phyloP scores from a whole-genome alignment of 2,113 vertebrate species.

The Chlorodrepanis virens region DNA sequence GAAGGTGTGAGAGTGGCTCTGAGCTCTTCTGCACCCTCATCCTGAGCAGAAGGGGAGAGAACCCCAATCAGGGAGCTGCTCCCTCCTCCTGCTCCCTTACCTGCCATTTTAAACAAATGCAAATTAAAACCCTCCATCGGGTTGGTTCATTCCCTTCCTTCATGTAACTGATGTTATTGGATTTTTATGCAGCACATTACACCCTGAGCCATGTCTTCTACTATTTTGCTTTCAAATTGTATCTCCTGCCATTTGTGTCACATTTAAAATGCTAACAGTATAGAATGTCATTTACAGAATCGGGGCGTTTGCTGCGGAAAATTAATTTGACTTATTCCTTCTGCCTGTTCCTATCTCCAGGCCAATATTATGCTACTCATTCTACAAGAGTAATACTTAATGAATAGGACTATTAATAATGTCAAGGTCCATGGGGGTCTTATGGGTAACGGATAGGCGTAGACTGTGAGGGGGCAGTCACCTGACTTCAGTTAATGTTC shows the following conservation, averaged over 20 bases:
- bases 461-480: slow-evolving; percentile 84
- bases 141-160: slow-evolving; percentile 58
- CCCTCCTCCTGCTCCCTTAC: slow-evolving; percentile 47
- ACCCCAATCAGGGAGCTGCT: neutral
- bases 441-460: slow-evolving; percentile 86
- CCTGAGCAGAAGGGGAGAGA: neutral
- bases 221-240: slow-evolving; percentile 94
- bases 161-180: slow-evolving; percentile 74
- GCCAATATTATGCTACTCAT: slow-evolving; percentile 96
- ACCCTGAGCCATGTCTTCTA: slow-evolving; percentile 80
- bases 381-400: slow-evolving; percentile 98
- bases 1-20: neutral
- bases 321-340: slow-evolving; percentile 93
- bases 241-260: slow-evolving; percentile 91
- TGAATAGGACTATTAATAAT: slow-evolving; percentile 96
- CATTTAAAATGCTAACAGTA: slow-evolving; percentile 95
- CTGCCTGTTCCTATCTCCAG: slow-evolving; percentile 91
- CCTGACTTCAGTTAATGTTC: slow-evolving; percentile 92
- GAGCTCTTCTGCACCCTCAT: neutral
- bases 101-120: slow-evolving; percentile 75
- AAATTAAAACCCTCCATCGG: slow-evolving; percentile 64
- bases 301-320: slow-evolving; percentile 90
- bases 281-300: slow-evolving; percentile 93
- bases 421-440: slow-evolving; percentile 87
- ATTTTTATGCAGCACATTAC: slow-evolving; percentile 79